Evolutionary conservation across 2,888 invertebrate genomes (phyloP).

Genomic region (Chaetoderma sp.): DNA sequence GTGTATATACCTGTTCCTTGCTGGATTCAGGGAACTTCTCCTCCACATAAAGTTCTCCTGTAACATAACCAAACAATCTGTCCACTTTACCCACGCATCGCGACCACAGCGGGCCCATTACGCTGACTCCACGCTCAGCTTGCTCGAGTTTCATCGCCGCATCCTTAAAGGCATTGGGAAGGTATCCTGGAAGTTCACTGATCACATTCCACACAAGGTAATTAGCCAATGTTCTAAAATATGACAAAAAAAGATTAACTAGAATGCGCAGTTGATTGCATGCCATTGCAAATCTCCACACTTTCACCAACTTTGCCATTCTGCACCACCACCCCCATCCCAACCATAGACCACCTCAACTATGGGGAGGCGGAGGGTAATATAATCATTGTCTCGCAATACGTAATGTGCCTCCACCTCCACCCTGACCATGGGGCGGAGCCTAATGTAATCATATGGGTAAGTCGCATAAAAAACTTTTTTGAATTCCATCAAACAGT

Average conservation of each 20-base stretch:
- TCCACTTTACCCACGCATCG: slow-evolving; percentile 45
- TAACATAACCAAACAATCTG: slow-evolving; percentile 46
- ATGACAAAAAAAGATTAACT: not conserved
- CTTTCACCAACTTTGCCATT: no score
- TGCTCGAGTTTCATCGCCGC: slow-evolving; percentile 42
- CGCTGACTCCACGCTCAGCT: slow-evolving; percentile 41
- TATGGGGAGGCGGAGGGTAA: no score
- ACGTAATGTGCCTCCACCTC: no score
- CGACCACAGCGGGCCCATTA: slow-evolving; percentile 45
- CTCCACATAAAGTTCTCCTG: slow-evolving; percentile 53
- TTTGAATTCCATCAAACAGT: no score
- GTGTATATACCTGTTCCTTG: slow-evolving; percentile 44
- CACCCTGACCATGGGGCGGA: no score
- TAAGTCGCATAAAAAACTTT: no score
- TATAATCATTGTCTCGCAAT: no score
- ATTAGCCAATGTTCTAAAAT: slow-evolving; percentile 50
- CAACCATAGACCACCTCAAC: no score
- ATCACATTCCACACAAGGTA: slow-evolving; percentile 52
- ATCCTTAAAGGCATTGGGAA: slow-evolving; percentile 41
- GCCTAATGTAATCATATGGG: no score
- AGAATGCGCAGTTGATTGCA: no score
- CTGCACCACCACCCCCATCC: no score
- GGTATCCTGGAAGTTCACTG: slow-evolving; percentile 37
- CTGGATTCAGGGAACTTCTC: slow-evolving; percentile 47
- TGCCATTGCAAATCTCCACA: no score